Conservation (phyloP, 2,113 vertebrate species). For the Carettochelys insculpta region DNA sequence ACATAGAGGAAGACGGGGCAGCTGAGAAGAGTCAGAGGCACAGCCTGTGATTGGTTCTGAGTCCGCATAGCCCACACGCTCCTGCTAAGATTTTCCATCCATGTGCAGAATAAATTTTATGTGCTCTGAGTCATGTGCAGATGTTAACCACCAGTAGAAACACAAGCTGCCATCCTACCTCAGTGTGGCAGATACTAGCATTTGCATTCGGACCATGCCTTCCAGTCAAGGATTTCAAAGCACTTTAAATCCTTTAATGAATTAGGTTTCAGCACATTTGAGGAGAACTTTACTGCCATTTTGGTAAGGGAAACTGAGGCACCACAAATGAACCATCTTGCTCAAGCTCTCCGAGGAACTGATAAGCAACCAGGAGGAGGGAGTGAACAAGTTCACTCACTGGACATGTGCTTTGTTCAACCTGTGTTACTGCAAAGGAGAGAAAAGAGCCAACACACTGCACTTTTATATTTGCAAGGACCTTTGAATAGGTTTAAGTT, state of each 20-base stretch:
- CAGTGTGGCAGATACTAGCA: fast-evolving
- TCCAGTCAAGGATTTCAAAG: not conserved
- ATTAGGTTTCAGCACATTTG: not conserved
- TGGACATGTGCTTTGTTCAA: fast-evolving
- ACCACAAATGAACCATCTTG: not conserved
- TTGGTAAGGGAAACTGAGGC: not conserved
- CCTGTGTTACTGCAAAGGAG: not conserved
- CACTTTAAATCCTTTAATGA: not conserved
- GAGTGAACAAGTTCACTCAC: not conserved
- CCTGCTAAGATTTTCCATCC: no score
- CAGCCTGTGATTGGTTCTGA: no score
- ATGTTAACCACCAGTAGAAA: no score
- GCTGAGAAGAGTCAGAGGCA: no score
- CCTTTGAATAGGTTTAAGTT: not conserved
- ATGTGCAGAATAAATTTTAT: no score
- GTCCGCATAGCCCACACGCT: no score
- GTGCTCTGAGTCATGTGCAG: no score
- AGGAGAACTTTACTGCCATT: fast-evolving
- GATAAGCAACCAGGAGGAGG: not conserved
- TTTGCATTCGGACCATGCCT: not conserved
- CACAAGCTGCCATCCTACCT: no score
- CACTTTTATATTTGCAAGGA: not conserved
- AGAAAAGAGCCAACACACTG: not conserved
- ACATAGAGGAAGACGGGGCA: no score
- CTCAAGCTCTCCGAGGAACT: not conserved